Conservation (phyloP, 2,113 vertebrate genomes). For the Macrotis lagotis region DNA sequence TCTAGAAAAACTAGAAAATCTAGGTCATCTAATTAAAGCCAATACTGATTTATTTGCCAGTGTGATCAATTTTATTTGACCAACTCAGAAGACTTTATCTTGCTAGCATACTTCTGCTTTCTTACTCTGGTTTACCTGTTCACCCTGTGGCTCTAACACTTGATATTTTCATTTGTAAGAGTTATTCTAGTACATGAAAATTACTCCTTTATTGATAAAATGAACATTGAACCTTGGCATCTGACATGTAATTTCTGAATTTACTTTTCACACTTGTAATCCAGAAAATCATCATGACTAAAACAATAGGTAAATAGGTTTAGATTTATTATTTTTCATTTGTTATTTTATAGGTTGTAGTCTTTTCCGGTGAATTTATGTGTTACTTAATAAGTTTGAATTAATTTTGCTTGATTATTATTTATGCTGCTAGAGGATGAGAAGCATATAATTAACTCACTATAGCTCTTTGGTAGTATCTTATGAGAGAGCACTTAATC, state of each 20-base stretch:
- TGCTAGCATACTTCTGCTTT: background rate
- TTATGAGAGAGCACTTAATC: background rate
- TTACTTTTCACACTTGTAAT: background rate
- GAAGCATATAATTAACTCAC: background rate
- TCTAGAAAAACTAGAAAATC: conserved; percentile 31
- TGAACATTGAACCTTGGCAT: background rate
- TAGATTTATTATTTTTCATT: background rate
- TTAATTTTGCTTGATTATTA: conserved; percentile 3
- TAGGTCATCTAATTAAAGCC: background rate
- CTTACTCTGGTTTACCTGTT: background rate
- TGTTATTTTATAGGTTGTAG: conserved; percentile 9
- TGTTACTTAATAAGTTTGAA: conserved; percentile 1
- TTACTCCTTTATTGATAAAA: background rate
- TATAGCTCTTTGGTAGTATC: background rate
- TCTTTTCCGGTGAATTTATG: background rate
- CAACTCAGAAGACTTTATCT: background rate
- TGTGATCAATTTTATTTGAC: background rate
- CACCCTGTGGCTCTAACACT: background rate
- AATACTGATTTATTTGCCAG: background rate
- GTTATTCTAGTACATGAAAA: background rate
- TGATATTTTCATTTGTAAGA: background rate
- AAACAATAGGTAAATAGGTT: background rate
- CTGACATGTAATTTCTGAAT: background rate
- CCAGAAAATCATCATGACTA: background rate
- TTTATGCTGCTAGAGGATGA: conserved; percentile 8